Conservation (phyloP, 2,797 vertebrate species). For the Tiaroga cobitis region DNA sequence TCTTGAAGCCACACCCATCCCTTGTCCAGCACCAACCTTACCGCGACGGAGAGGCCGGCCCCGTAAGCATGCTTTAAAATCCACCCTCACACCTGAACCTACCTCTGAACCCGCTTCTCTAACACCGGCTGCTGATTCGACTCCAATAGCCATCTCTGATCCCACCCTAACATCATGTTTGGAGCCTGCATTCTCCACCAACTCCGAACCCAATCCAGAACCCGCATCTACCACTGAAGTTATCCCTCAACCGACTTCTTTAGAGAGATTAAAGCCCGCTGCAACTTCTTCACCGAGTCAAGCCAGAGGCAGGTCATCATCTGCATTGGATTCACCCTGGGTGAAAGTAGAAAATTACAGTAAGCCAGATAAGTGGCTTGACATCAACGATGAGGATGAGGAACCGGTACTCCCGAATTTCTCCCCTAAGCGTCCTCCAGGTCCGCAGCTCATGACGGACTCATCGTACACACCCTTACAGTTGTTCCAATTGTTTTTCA, state of each 20-base stretch:
- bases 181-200: not conserved
- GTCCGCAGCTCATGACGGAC: not conserved
- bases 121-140: too few relatives aligned
- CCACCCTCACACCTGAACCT: not conserved
- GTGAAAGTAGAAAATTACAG: not conserved
- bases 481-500: constrained; percentile 47
- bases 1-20: not conserved
- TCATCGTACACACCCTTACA: not conserved
- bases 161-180: not conserved
- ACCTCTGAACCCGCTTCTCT: too few relatives aligned
- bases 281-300: not conserved
- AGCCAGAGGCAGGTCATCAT: not conserved
- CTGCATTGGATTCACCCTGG: not conserved
- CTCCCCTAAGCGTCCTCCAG: constrained; percentile 33
- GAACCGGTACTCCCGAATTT: not conserved
- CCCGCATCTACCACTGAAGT: not conserved
- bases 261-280: not conserved
- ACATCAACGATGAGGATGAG: constrained; percentile 12
- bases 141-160: too few relatives aligned
- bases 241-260: not conserved
- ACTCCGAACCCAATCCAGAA: not conserved
- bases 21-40: not conserved
- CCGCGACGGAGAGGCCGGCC: not conserved
- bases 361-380: constrained; percentile 29
- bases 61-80: not conserved